Conservation (phyloP, 2,888 invertebrate genomes). For the Oscheius sp. region DNA sequence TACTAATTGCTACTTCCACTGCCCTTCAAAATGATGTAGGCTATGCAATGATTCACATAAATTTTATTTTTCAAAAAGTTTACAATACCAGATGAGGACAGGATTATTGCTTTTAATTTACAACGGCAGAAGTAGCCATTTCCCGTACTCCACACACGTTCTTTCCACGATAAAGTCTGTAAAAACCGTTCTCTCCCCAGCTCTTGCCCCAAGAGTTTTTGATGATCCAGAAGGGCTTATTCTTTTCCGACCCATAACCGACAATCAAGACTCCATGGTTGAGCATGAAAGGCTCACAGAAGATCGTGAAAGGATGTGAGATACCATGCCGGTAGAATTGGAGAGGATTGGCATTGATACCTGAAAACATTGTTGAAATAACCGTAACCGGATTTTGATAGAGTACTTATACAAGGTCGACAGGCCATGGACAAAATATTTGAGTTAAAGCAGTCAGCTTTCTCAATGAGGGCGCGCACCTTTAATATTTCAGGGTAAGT, state of each 20-base stretch:
- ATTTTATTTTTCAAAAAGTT: too few species aligned
- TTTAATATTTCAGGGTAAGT: too few species aligned
- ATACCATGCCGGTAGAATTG: constrained; percentile 70
- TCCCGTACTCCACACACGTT: constrained; percentile 92
- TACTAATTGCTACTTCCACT: too few species aligned
- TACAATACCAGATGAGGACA: background rate
- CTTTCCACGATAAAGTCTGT: constrained; percentile 86
- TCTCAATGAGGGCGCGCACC: too few species aligned
- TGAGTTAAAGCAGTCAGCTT: too few species aligned
- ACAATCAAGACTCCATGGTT: constrained; percentile 70
- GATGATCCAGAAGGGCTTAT: constrained; percentile 68
- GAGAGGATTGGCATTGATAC: constrained; percentile 69
- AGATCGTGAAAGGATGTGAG: constrained; percentile 67
- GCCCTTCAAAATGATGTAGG: too few species aligned
- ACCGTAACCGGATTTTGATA: too few species aligned
- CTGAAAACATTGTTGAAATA: constrained; percentile 52
- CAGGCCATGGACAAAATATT: too few species aligned
- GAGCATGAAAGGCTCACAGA: constrained; percentile 59
- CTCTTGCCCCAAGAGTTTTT: constrained; percentile 68
- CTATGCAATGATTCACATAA: too few species aligned
- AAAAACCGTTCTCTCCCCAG: constrained; percentile 70
- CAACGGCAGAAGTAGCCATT: constrained; percentile 79
- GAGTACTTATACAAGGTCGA: too few species aligned
- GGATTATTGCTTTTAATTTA: constrained; percentile 43
- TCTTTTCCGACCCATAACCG: constrained; percentile 67